Evolutionary conservation across 92 coral and sea anemone genomes (phyloP), one percentile per base, ranked within the genome.

Genomic region (Palythoa heliodiscus): DNA sequence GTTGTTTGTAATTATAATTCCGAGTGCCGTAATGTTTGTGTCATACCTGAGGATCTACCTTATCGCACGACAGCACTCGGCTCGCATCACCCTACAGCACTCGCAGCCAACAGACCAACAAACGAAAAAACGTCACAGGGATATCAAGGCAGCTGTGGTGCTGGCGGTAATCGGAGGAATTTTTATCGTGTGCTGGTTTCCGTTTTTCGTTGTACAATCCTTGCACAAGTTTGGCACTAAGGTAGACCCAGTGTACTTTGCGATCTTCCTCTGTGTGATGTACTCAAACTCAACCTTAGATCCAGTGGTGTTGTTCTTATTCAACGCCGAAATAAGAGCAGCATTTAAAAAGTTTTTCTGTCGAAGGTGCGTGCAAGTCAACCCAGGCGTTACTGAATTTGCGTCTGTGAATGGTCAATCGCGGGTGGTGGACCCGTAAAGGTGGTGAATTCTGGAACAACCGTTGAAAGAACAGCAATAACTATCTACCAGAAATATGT

Each of bases 131-230:
- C 77, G 98, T 17, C 88, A 91, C 39, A 87, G 94, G 50, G 98
- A 95, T 89, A 71, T 95, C 7, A 94, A 91, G 87, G 98, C 98
- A 53, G 98, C 98, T 5, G 78, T 75, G 11, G 98, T 95, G 16
- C 61, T 95, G 35, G 98, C 95, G 1, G 89, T 95, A 78, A 95
- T 95, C 17, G 98, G 98, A 3, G 98, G 98, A 9, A 94, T 95
- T 39, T 95, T 95, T 68, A 93, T 95, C 7, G 68, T 95, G 6
- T 95, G 98, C 76, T 95, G 98, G 98, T 66, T 95, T 57, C 98
- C 98, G n/a, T 95, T 95, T 88, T 95, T 95, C 69, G 95, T 94
- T 13, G 97, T 94, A 19, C 98, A 92, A 35, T 89, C 98, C 11
- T 88, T 95, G 58, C 98, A 93, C 89, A 95, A 95, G 89, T 95